Evolutionary conservation across 92 coral and sea anemone genomes (phyloP), one percentile per base, ranked within the genome.

Genomic region (Paramuricea clavata): DNA sequence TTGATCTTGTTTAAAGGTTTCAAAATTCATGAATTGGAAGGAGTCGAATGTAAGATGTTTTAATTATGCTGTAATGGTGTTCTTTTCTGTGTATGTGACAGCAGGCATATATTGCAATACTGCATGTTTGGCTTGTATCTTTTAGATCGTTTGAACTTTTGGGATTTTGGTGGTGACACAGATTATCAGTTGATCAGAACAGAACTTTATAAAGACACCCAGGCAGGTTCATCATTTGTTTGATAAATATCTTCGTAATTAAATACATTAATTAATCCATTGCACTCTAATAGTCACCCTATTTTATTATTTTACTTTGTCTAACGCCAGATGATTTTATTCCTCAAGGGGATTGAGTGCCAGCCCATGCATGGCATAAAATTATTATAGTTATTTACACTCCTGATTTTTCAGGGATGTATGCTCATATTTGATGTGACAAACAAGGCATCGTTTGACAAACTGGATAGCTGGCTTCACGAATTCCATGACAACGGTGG

Each of bases 151-250:
- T 76, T 96, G 34, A 95, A 94, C 76, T 94, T 96, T 86, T 96
- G 99, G 99, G 99, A 96, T 78, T 96, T 96, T 96, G 99, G 99
- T 82, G 99, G 99, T 36, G 91, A 94, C 73, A 68, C 93, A 86
- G 98, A 94, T 75, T 96, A 93, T 84, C 90, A 94, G 87, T 91
- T 93, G 83, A 91, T 96, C 76, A 93, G 99, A 89, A 87, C 60
- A 15, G 98, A 96, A 69, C 88, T 96, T 6, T 96, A 96, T 93
- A 94, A 92, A 34, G 98, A 96, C 81, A 94, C 99, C 65, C 98
- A 95, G 94, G 98, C 88, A 86, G 68, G 49, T 39, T 49, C 19
- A 12, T 32, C 17, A 36, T 0, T 11, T 1, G 21, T 2, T 19
- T 1, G 17, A 49, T 15, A 19, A 36, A 62, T 49, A 15, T 17